phyloP scores from a whole-genome alignment of 2,888 invertebrate species.

The Callosobruchus maculatus region DNA sequence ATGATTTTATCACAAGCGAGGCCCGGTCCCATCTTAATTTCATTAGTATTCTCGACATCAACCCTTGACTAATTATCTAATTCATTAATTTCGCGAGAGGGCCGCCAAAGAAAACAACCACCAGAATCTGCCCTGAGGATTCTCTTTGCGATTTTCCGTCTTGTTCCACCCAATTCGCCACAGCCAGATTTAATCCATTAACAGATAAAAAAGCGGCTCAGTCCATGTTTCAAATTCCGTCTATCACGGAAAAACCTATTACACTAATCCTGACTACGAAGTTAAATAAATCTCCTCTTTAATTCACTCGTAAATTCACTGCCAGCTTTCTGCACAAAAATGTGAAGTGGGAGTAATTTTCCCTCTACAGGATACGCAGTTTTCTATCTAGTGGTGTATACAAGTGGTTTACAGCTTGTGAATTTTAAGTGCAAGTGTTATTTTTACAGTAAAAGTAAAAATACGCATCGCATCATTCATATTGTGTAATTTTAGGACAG shows the following conservation, averaged over 20 bases:
- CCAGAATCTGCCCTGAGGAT: neutral
- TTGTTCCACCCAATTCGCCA: neutral
- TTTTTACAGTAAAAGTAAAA: no score
- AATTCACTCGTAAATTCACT: neutral
- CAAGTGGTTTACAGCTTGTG: no score
- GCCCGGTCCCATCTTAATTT: neutral
- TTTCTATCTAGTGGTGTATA: no score
- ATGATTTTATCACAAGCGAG: neutral
- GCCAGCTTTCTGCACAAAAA: neutral
- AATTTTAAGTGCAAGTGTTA: no score
- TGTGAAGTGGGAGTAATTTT: neutral
- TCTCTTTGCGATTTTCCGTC: neutral
- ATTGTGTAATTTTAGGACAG: no score
- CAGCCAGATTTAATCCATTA: neutral
- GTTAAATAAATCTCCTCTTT: neutral
- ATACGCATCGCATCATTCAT: no score
- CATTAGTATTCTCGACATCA: neutral
- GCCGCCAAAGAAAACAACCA: neutral
- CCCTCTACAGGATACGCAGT: neutral
- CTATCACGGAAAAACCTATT: neutral
- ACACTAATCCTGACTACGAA: neutral
- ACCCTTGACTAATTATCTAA: neutral
- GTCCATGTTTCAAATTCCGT: neutral
- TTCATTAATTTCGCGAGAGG: neutral
- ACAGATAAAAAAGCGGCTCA: neutral